These are phyloP conservation scores for Chrysomallon squamiferum DNA, from an alignment of 1,140 invertebrate genomes.

Conservation along the genomic window DNA sequence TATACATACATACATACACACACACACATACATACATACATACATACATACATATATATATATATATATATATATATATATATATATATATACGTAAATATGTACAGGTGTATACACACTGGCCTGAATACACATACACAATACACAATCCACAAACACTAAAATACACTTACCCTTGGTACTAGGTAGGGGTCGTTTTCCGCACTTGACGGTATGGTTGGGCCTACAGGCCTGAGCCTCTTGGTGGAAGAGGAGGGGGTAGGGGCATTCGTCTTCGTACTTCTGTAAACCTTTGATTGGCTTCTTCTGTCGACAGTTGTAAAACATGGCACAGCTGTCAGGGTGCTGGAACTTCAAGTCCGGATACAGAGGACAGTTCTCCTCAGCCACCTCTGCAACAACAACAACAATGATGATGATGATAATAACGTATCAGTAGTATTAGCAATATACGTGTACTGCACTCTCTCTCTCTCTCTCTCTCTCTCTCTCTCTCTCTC, in stretches of 20 bases:
- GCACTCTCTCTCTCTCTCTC: neutral
- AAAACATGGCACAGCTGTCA: neutral
- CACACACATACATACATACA: no score
- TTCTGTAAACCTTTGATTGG: neutral
- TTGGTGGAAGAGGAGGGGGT: neutral
- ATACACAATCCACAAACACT: no score
- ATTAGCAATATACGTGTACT: neutral
- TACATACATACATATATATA: no score
- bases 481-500: slow-evolving; percentile 4
- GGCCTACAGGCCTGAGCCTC: neutral
- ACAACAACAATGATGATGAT: no score
- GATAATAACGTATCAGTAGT: neutral
- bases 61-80: no score
- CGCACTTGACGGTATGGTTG: neutral
- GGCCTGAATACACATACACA: no score
- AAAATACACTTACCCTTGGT: neutral
- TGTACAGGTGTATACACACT: no score
- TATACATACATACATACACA: no score
- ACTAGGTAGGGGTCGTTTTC: neutral
- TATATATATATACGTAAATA: no score
- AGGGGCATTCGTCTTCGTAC: neutral
- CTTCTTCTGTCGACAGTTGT: neutral
- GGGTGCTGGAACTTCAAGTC: neutral
- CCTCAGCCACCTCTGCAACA: neutral
- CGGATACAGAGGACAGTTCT: neutral